These are phyloP conservation scores for Dyspetes luteomarginatus DNA, from an alignment of 2,888 invertebrate species.

Conservation along the genomic window DNA sequence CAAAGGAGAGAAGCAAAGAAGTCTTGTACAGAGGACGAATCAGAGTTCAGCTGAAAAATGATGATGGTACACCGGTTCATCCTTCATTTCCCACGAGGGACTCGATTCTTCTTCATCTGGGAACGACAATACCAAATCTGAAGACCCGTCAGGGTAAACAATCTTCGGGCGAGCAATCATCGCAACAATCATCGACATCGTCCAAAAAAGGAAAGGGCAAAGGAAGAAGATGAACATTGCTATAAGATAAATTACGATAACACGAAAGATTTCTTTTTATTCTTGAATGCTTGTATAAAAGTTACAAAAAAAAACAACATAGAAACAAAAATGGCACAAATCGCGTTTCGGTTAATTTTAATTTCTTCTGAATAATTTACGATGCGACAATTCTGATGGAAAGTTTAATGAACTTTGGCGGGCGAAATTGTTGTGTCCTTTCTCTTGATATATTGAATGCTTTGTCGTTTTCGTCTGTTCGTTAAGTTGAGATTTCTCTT, in stretches of 20 bases:
- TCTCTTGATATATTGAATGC: not conserved
- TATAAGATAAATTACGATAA: not conserved
- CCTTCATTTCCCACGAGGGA: slow-evolving; percentile 90
- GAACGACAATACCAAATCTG: slow-evolving; percentile 94
- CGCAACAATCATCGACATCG: slow-evolving; percentile 77
- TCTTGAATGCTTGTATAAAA: slow-evolving; percentile 33
- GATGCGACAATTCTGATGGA: not conserved
- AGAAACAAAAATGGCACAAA: slow-evolving; percentile 15
- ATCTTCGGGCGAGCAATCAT: slow-evolving; percentile 78
- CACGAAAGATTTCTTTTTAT: slow-evolving; percentile 4
- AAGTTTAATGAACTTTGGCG: not conserved
- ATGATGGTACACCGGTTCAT: slow-evolving; percentile 91
- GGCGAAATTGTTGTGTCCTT: not conserved
- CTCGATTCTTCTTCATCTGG: slow-evolving; percentile 90
- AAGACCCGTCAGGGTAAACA: slow-evolving; percentile 90
- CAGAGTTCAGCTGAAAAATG: slow-evolving; percentile 95
- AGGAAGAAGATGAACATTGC: slow-evolving; percentile 81
- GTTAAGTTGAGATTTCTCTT: not conserved
- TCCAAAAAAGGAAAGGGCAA: slow-evolving; percentile 83
- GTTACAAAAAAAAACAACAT: slow-evolving; percentile 23
- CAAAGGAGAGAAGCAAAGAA: slow-evolving; percentile 96
- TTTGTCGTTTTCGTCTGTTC: not conserved
- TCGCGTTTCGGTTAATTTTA: not conserved
- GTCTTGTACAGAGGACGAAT: slow-evolving; percentile 93
- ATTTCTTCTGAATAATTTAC: not conserved